These are phyloP conservation scores for Onthophagus sagittarius DNA, from an alignment of 2,888 invertebrate genomes.

Conservation along the genomic window DNA sequence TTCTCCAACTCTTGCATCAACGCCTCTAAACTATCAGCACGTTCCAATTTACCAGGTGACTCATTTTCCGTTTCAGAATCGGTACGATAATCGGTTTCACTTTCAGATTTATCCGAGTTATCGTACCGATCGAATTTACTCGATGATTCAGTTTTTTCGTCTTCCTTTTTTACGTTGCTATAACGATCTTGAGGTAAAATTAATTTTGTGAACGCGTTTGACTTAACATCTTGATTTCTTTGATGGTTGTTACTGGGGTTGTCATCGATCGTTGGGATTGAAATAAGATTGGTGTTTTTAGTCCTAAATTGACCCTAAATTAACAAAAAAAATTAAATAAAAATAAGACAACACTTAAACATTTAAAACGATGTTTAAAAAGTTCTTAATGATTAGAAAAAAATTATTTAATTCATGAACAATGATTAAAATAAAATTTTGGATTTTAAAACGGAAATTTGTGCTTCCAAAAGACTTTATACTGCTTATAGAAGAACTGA, in stretches of 20 bases:
- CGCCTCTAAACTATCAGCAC: slow-evolving; percentile 52
- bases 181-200: slow-evolving; percentile 43
- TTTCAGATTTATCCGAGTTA: slow-evolving; percentile 44
- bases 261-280: slow-evolving; percentile 49
- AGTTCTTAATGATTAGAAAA: too few relatives aligned
- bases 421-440: too few relatives aligned
- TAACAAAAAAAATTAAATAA: slow-evolving; percentile 2
- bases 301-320: slow-evolving; percentile 39
- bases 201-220: slow-evolving; percentile 33
- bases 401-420: too few relatives aligned
- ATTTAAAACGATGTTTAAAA: too few relatives aligned
- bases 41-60: slow-evolving; percentile 46
- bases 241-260: neutral
- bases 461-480: too few relatives aligned
- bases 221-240: slow-evolving; percentile 14
- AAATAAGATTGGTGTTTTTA: slow-evolving; percentile 51
- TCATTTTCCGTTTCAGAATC: slow-evolving; percentile 41
- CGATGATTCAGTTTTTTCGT: slow-evolving; percentile 29
- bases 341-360: too few relatives aligned
- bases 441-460: too few relatives aligned
- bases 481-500: too few relatives aligned
- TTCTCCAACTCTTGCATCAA: slow-evolving; percentile 54
- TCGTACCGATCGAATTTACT: slow-evolving; percentile 53
- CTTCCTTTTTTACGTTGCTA: slow-evolving; percentile 29
- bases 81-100: slow-evolving; percentile 40